A percentile compares a stretch with the other conserved stretches of the same genome.
Evolutionary conservation across 2,113 vertebrate genomes (phyloP).

Genomic region (Falcunculus frontatus): DNA sequence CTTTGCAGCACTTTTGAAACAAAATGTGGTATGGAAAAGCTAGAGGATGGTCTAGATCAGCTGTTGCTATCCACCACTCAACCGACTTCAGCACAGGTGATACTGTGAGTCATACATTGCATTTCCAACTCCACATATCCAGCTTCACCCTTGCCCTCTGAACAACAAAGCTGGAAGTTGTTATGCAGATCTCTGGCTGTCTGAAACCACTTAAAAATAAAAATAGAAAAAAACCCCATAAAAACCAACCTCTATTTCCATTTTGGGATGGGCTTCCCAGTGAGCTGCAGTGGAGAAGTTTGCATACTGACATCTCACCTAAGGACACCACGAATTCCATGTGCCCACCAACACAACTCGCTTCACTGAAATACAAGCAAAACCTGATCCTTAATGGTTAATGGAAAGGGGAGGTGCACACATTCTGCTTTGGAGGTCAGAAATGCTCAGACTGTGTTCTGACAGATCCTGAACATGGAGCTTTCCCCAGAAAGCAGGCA

Average conservation of each 20-base stretch:
- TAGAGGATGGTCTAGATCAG: neutral
- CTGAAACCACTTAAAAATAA: neutral
- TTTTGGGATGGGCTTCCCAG: neutral
- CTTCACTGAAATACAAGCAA: accelerated
- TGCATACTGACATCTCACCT: neutral
- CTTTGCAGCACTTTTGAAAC: neutral
- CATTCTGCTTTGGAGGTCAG: neutral
- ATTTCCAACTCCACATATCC: neutral
- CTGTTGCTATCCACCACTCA: neutral
- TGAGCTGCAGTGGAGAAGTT: neutral
- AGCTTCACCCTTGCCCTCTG: neutral
- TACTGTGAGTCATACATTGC: neutral
- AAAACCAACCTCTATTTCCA: neutral
- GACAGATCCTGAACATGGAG: neutral
- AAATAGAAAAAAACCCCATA: too few relatives aligned
- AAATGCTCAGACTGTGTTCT: neutral
- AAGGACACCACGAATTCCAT: accelerated
- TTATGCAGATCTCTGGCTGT: neutral
- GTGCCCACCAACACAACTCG: neutral
- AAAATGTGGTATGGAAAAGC: neutral
- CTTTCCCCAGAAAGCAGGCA: neutral
- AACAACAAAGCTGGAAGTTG: neutral
- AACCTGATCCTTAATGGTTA: neutral
- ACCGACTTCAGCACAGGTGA: neutral
- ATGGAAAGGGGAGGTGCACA: neutral